Base-by-base conservation (phyloP, 2,113 vertebrate species). In the Hystrix cristata region DNA sequence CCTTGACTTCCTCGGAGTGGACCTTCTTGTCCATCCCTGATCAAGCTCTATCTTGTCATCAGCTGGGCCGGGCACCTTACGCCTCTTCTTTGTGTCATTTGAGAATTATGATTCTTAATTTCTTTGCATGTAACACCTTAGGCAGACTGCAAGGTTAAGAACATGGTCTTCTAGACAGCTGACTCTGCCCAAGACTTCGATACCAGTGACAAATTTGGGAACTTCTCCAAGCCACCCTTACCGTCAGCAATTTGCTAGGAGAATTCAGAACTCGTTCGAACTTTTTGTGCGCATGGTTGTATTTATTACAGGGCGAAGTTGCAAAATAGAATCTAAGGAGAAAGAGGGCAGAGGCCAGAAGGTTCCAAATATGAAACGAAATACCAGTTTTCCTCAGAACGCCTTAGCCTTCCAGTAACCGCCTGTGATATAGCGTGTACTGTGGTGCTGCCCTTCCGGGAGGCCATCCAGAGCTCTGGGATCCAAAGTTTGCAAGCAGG, bases 241-340 rank as follows among this genome's bases (percentile, higher is more conserved):
- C 59, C 1, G 62, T 86, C 29, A 53, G 21, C 62, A 92, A 64
- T 78, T 59, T 90, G n/a, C 25, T 81, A 69, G 43, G 81, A 55
- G 65, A 65, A 14, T 93, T 59, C 31, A 87, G 79, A 89, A 84
- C 38, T 65, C 81, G 27, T 18, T 87, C 71, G 91, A 87, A 84
- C 19, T 43, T 34, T 29, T 53, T 83, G n/a, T 38, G 87, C 15
- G 83, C 34, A 16, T 78, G 34, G 15, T 71, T 92, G 29, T 23
- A 29, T 72, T 88, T 88, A 62, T 60, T 87, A 90, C 16, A 90
- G 0, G 65, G 8, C 74, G 82, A 60, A 19, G 62, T 43, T 87
- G 46, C 76, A 62, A 87, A 89, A 84, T 48, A 94, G 71, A 81
- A 62, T 31, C 62, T 71, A 21, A 55, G 60, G 51, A 64, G 55